Evolutionary conservation across 2,113 vertebrate genomes (phyloP).

Genomic region (Phalacrocorax carbo): DNA sequence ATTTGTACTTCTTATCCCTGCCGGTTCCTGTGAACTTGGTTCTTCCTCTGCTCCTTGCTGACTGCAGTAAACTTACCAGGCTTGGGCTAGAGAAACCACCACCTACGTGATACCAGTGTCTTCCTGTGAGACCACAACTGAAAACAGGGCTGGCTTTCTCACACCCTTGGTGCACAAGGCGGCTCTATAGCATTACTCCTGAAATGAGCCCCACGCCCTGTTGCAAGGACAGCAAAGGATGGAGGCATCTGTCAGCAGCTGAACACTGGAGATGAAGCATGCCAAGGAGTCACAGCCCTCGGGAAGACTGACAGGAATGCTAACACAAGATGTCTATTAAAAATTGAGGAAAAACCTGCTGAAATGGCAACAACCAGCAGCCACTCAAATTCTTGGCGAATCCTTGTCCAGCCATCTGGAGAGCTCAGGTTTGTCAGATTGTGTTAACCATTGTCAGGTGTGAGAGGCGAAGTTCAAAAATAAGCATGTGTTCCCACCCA

Average conservation of each 20-base stretch:
- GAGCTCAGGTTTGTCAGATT: not conserved
- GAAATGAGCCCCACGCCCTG: not conserved
- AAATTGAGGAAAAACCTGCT: not conserved
- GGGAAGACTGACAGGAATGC: too few species aligned
- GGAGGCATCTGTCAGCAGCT: not conserved
- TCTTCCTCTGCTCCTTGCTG: not conserved
- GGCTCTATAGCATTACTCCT: not conserved
- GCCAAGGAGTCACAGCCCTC: not conserved
- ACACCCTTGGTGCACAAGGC: not conserved
- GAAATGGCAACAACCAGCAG: not conserved
- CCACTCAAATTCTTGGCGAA: not conserved
- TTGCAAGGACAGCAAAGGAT: not conserved
- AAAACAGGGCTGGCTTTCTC: not conserved
- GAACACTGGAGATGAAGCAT: not conserved
- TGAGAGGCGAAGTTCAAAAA: not conserved
- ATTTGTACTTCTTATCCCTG: not conserved
- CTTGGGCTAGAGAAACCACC: not conserved
- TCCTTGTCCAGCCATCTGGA: not conserved
- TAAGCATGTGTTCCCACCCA: not conserved
- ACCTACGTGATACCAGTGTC: not conserved
- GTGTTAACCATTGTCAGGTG: too few species aligned
- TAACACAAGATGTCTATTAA: not conserved
- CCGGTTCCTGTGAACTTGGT: not conserved
- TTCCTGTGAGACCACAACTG: not conserved
- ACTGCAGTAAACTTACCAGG: not conserved